phyloP scores from a whole-genome alignment of 2,797 vertebrate genomes.

The Typhlichthys eigenmanni region DNA sequence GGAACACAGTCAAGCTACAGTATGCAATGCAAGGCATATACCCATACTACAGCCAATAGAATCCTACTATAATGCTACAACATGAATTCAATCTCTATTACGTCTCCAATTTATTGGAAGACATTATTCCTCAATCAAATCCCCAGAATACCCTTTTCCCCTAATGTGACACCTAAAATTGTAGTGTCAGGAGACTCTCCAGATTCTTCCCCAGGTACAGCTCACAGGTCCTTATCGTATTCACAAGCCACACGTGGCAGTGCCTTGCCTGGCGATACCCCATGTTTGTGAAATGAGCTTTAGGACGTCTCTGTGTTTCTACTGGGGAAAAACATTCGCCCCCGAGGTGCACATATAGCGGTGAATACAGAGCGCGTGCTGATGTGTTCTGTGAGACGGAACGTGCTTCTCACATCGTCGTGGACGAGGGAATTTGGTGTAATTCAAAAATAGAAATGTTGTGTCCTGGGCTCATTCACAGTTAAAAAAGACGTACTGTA shows the following conservation, averaged over 20 bases:
- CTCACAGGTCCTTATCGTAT: constrained; percentile 46
- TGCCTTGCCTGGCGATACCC: constrained; percentile 49
- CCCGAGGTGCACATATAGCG: neutral
- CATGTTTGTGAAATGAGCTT: constrained; percentile 66
- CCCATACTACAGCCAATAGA: no score
- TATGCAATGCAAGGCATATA: no score
- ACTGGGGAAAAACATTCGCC: constrained; percentile 25
- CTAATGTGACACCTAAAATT: constrained; percentile 19
- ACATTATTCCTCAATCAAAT: constrained; percentile 37
- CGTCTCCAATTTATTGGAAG: constrained; percentile 12
- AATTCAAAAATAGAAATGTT: constrained; percentile 11
- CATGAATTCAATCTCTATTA: neutral
- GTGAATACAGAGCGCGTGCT: constrained; percentile 22
- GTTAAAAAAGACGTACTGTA: neutral
- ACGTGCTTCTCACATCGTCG: neutral
- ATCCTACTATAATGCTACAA: no score
- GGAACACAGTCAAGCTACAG: no score
- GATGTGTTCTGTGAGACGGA: constrained; percentile 19
- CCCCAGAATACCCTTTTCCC: constrained; percentile 19
- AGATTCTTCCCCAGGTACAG: constrained; percentile 40
- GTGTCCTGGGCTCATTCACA: neutral
- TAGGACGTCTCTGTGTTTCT: constrained; percentile 28
- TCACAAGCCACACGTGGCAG: constrained; percentile 34
- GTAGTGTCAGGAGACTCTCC: constrained; percentile 32
- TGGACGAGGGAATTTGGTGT: constrained; percentile 5